phyloP scores from a whole-genome alignment of 2,113 vertebrate species.

The Lamprotornis superbus region DNA sequence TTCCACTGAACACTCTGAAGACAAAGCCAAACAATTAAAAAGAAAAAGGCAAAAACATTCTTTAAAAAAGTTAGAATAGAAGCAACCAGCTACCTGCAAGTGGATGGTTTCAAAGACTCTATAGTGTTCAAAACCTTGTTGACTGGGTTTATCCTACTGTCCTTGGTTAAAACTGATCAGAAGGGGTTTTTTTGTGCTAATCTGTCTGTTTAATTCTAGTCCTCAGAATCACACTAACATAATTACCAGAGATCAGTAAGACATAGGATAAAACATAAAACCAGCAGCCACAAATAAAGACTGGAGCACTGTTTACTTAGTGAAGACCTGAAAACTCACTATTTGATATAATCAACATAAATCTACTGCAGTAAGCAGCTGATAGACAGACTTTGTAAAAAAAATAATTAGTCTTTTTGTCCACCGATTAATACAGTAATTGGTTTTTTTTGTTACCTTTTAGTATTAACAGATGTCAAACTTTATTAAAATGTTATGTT shows the following conservation, averaged over 20 bases:
- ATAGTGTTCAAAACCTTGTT: background rate
- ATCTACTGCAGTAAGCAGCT: background rate
- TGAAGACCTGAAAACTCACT: background rate
- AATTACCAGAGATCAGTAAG: background rate
- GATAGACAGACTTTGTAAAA: background rate
- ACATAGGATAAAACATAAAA: background rate
- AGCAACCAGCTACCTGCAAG: background rate
- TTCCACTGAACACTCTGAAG: rapidly evolving
- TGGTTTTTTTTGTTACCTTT: background rate
- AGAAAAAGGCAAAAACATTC: background rate
- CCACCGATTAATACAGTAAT: background rate
- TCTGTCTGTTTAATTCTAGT: background rate
- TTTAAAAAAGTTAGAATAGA: background rate
- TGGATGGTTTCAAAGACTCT: background rate
- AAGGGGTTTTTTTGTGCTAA: background rate
- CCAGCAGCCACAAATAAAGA: background rate
- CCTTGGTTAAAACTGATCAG: background rate
- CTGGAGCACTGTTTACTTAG: background rate
- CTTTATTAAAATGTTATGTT: background rate
- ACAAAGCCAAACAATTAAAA: background rate
- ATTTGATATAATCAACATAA: background rate
- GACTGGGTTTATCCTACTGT: background rate
- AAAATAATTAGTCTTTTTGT: background rate
- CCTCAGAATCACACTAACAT: background rate
- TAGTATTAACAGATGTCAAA: background rate